Evolutionary conservation across 2,797 vertebrate genomes (phyloP).

Genomic region (Sardinella longiceps): DNA sequence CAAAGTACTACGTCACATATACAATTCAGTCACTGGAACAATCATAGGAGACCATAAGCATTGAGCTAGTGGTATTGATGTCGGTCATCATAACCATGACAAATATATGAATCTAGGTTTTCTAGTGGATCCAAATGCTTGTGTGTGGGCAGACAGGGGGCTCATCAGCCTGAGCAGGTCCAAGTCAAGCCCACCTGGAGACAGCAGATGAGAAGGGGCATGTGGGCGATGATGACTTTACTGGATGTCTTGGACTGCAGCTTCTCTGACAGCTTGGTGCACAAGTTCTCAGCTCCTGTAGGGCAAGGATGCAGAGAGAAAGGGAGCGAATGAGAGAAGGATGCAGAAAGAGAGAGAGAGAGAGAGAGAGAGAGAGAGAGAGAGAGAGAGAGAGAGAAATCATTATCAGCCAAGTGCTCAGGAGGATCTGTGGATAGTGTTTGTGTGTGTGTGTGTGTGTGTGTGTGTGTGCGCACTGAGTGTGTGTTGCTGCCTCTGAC

Average conservation of each 20-base stretch:
- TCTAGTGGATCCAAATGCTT: not conserved
- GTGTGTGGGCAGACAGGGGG: not conserved
- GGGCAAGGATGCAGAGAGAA: not conserved
- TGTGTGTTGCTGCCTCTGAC: slow-evolving; percentile 67
- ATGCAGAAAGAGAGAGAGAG: too few relatives aligned
- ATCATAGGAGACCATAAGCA: too few relatives aligned
- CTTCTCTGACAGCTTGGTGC: slow-evolving; percentile 95
- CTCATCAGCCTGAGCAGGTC: not conserved
- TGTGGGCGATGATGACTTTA: slow-evolving; percentile 97
- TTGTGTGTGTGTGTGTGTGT: too few relatives aligned
- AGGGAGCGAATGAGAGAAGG: not conserved
- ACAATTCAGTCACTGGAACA: not conserved
- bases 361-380: too few relatives aligned
- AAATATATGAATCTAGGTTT: not conserved
- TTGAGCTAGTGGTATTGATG: too few relatives aligned
- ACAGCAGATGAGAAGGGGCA: slow-evolving; percentile 96
- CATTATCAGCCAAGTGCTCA: not conserved
- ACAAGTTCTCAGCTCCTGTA: slow-evolving; percentile 94
- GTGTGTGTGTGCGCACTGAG: too few relatives aligned
- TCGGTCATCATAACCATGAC: too few relatives aligned
- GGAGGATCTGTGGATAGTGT: too few relatives aligned
- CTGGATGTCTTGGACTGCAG: slow-evolving; percentile 98
- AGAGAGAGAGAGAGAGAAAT: too few relatives aligned
- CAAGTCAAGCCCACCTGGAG: slow-evolving; percentile 82
- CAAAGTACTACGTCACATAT: not conserved